phyloP scores from a whole-genome alignment of 2,113 vertebrate species.

The Rhinoderma darwinii region DNA sequence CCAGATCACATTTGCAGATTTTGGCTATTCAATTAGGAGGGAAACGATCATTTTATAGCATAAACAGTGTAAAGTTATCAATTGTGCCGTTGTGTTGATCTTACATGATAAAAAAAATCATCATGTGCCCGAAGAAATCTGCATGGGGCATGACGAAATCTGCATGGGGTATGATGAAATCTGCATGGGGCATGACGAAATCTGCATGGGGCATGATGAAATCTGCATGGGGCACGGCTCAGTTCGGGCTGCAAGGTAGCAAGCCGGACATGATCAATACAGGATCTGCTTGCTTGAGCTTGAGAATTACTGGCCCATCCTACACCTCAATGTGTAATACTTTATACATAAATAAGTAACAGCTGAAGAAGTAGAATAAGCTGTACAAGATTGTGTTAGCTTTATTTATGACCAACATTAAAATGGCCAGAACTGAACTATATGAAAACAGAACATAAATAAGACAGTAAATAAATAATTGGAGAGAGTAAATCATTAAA shows the following conservation, averaged over 20 bases:
- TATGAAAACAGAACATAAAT: conserved; percentile 85
- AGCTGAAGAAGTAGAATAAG: conserved; percentile 64
- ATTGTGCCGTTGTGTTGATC: background rate
- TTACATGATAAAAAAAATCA: too few relatives aligned
- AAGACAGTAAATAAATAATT: conserved; percentile 86
- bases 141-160: too few relatives aligned
- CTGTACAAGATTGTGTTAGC: conserved; percentile 66
- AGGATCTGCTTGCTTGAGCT: conserved; percentile 57
- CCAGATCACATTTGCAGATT: background rate
- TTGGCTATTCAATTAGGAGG: background rate
- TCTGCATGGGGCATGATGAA: background rate
- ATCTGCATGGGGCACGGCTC: background rate
- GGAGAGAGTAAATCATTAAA: conserved; percentile 75
- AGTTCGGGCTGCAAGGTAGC: background rate
- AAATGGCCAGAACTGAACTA: conserved; percentile 82
- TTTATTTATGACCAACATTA: conserved; percentile 69
- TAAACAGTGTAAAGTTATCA: background rate
- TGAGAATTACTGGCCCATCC: conserved; percentile 61
- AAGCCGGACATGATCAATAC: background rate
- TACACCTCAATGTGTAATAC: conserved; percentile 63
- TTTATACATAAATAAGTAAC: conserved; percentile 62
- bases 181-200: too few relatives aligned
- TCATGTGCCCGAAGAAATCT: too few relatives aligned
- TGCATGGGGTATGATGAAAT: background rate
- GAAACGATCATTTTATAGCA: background rate